A percentile compares a stretch with the other conserved stretches of the same genome.
Evolutionary conservation across 2,797 vertebrate species (phyloP).

Genomic region (Labroides dimidiatus): DNA sequence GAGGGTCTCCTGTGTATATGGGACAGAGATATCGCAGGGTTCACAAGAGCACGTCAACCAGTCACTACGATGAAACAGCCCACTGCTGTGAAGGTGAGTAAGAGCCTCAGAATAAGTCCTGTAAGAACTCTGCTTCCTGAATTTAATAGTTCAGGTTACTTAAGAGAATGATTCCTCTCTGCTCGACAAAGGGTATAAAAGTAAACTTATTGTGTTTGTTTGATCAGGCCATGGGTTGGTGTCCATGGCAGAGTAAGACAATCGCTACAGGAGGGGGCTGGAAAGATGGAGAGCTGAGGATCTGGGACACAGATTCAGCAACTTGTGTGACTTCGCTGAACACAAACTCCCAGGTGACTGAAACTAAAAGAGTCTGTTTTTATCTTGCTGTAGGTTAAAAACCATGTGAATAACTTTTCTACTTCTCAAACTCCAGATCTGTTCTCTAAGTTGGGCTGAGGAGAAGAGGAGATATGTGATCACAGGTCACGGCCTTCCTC

Average conservation of each 20-base stretch:
- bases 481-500: constrained; percentile 82
- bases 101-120: not conserved
- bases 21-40: constrained; percentile 64
- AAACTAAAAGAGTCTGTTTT: not conserved
- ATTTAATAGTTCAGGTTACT: no score
- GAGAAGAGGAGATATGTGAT: constrained; percentile 74
- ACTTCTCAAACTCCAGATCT: constrained; percentile 77
- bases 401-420: no score
- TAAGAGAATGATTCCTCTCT: no score
- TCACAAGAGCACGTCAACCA: constrained; percentile 51
- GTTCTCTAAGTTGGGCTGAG: constrained; percentile 82
- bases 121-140: no score
- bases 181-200: no score
- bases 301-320: constrained; percentile 81
- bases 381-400: not conserved
- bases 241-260: constrained; percentile 83
- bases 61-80: constrained; percentile 73
- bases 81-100: constrained; percentile 85
- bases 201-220: constrained; percentile 7
- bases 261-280: constrained; percentile 85
- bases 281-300: constrained; percentile 82
- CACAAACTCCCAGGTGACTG: constrained; percentile 85
- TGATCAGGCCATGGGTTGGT: constrained; percentile 84
- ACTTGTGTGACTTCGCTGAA: constrained; percentile 73
- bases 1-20: constrained; percentile 82